A percentile compares a stretch with the other conserved stretches of the same genome.
Conservation (phyloP, 2,113 vertebrate genomes). For the Melanostigma gelatinosum region DNA sequence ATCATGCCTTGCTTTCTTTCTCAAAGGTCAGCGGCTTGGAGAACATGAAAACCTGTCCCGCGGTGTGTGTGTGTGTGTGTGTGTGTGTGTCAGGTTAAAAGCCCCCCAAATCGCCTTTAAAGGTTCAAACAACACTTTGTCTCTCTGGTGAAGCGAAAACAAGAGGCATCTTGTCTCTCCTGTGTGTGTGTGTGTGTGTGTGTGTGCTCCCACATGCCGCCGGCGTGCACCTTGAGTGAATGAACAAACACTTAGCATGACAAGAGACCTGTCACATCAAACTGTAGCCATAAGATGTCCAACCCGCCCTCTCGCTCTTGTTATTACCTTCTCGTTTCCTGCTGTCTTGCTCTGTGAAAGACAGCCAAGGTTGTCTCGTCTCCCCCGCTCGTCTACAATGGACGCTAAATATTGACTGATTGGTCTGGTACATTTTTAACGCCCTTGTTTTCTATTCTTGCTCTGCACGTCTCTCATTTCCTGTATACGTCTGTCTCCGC, state of each 20-base stretch:
- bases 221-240: conserved; percentile 35
- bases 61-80: conserved; percentile 19
- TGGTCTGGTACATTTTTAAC: conserved; percentile 59
- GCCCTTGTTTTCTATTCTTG: conserved; percentile 47
- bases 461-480: conserved; percentile 51
- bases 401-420: conserved; percentile 62
- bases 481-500: conserved; percentile 31
- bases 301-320: conserved; percentile 28
- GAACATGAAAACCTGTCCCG: conserved; percentile 53
- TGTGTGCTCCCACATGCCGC: background rate
- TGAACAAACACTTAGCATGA: conserved; percentile 68
- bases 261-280: conserved; percentile 66
- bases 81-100: conserved; percentile 44
- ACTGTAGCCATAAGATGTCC: conserved; percentile 47
- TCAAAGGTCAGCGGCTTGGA: conserved; percentile 52
- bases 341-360: conserved; percentile 26
- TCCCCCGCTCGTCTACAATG: conserved; percentile 31
- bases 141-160: conserved; percentile 50
- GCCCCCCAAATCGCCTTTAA: conserved; percentile 38
- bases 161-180: conserved; percentile 43
- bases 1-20: conserved; percentile 43
- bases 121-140: conserved; percentile 55
- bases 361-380: conserved; percentile 44
- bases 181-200: background rate
- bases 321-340: conserved; percentile 50